A percentile compares a stretch with the other conserved stretches of the same genome.
Evolutionary conservation across 2,888 invertebrate species (phyloP).

Genomic region (Xylophagus ater): DNA sequence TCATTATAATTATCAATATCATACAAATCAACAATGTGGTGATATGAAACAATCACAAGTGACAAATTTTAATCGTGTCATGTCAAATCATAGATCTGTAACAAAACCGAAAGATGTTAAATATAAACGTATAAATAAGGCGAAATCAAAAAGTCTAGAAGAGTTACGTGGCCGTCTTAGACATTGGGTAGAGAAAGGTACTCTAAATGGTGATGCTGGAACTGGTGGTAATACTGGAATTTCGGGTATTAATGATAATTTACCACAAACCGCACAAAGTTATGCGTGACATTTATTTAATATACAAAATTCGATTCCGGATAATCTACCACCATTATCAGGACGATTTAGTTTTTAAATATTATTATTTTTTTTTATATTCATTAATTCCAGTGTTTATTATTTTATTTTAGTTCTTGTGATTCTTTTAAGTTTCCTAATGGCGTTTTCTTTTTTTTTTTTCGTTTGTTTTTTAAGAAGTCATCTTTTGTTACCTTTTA

Average conservation of each 20-base stretch:
- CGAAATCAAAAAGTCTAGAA: constrained; percentile 79
- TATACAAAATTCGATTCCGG: constrained; percentile 7
- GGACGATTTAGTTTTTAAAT: constrained; percentile 7
- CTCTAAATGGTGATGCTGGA: constrained; percentile 16
- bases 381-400: too few relatives aligned
- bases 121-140: constrained; percentile 82
- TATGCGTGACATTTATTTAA: constrained; percentile 43
- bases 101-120: constrained; percentile 86
- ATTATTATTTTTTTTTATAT: not conserved
- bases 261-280: constrained; percentile 44
- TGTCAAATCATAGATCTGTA: constrained; percentile 82
- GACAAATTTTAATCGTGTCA: constrained; percentile 71
- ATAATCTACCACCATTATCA: not conserved
- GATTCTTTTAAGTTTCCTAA: too few relatives aligned
- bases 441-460: too few relatives aligned
- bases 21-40: too few relatives aligned
- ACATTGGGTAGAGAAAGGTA: constrained; percentile 77
- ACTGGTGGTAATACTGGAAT: constrained; percentile 22
- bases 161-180: constrained; percentile 70
- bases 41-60: constrained; percentile 44
- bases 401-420: too few relatives aligned
- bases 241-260: constrained; percentile 24
- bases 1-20: too few relatives aligned
- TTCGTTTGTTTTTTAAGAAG: too few relatives aligned
- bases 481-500: too few relatives aligned